phyloP scores from a whole-genome alignment of 2,113 vertebrate genomes.

The Thymallus thymallus region DNA sequence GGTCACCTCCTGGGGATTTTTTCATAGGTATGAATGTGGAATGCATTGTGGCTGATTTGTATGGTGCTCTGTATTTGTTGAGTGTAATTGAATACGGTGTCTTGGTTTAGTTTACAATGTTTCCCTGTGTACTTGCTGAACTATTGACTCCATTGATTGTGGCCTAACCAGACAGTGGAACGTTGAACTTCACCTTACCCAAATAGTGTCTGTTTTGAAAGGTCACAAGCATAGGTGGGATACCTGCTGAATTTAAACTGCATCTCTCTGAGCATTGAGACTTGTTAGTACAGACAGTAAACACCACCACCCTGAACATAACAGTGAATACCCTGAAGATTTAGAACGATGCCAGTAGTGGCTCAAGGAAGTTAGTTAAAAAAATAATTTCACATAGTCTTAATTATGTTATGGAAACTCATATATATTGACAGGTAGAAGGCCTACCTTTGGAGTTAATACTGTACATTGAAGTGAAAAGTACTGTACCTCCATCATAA shows the following conservation, averaged over 20 bases:
- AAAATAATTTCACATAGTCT: too few species aligned
- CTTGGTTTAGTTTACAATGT: slow-evolving; percentile 27
- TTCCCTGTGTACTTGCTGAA: slow-evolving; percentile 28
- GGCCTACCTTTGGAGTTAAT: too few species aligned
- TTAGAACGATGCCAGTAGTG: neutral
- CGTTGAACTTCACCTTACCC: slow-evolving; percentile 23
- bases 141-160: slow-evolving; percentile 28
- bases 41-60: neutral
- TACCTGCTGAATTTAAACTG: slow-evolving; percentile 19
- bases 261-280: slow-evolving; percentile 1
- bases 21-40: neutral
- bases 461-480: slow-evolving; percentile 15
- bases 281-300: neutral
- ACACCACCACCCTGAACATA: neutral
- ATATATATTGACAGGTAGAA: too few species aligned
- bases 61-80: slow-evolving; percentile 23
- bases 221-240: slow-evolving; percentile 17
- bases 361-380: neutral
- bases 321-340: neutral
- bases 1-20: neutral
- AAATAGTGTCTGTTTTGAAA: slow-evolving; percentile 27
- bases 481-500: slow-evolving; percentile 30
- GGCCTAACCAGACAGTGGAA: slow-evolving; percentile 12
- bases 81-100: slow-evolving; percentile 23
- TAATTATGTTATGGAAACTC: neutral